Percentiles rank a stretch among this genome's conserved stretches.
These are phyloP conservation scores for Lasiommata megera DNA, from an alignment of 2,888 invertebrate species.

Conservation along the genomic window DNA sequence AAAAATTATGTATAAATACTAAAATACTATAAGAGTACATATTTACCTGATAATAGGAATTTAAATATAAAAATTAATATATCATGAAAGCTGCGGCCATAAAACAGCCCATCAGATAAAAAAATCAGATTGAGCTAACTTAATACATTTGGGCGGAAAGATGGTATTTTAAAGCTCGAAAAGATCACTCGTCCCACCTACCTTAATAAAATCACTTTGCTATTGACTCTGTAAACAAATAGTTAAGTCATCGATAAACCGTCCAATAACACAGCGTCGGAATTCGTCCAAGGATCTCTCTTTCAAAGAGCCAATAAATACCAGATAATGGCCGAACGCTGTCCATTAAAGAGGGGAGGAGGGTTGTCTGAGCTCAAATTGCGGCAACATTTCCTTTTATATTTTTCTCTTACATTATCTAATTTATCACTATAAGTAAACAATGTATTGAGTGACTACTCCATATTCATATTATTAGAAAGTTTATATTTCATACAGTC, in stretches of 20 bases:
- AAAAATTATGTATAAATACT: no score
- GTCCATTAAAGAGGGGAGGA: conserved; percentile 17
- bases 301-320: conserved; percentile 26
- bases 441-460: neutral
- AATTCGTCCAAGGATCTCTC: conserved; percentile 23
- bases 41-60: no score
- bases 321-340: conserved; percentile 21
- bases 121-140: no score
- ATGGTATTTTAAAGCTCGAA: no score
- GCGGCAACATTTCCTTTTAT: conserved; percentile 19
- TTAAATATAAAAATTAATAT: no score
- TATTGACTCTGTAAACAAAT: conserved; percentile 9
- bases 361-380: conserved; percentile 15
- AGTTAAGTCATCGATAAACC: conserved; percentile 9
- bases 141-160: no score
- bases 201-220: neutral
- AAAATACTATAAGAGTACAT: no score
- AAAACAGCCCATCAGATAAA: no score
- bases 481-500: no score
- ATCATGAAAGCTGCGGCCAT: no score
- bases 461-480: neutral
- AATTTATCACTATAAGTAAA: conserved; percentile 1
- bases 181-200: no score
- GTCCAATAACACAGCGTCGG: conserved; percentile 22
- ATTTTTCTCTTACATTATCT: conserved; percentile 11